A percentile compares a stretch with the other conserved stretches of the same genome.
Conservation (phyloP, 2,888 invertebrate genomes). For the Tiliacea citrago region DNA sequence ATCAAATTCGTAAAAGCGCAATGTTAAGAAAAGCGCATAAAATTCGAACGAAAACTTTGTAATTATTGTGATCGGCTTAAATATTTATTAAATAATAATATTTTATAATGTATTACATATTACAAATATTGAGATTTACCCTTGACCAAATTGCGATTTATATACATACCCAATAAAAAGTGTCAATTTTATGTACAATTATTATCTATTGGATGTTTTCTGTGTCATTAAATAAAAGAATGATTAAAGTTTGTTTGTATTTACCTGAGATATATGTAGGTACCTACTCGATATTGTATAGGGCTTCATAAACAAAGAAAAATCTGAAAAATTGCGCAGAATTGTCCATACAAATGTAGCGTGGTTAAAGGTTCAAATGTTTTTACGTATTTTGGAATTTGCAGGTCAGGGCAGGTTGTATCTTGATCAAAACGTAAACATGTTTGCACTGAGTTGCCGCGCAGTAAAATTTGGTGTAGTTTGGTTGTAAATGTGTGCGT, state of each 20-base stretch:
- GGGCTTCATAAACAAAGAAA: not conserved
- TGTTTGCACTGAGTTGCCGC: too few relatives aligned
- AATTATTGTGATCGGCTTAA: conserved; percentile 75
- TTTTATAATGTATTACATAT: conserved; percentile 50
- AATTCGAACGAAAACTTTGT: conserved; percentile 55
- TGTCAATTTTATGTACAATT: conserved; percentile 83
- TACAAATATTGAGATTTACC: conserved; percentile 64
- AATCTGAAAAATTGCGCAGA: not conserved
- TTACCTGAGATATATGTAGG: not conserved
- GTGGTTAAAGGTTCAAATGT: too few relatives aligned
- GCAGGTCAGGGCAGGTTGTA: too few relatives aligned
- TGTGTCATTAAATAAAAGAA: conserved; percentile 76
- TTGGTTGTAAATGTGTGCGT: too few relatives aligned
- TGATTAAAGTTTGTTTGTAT: conserved; percentile 53
- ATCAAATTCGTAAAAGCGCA: conserved; percentile 42
- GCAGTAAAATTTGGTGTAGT: too few relatives aligned
- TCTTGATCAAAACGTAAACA: too few relatives aligned
- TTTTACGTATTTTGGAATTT: too few relatives aligned
- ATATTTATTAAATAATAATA: conserved; percentile 54
- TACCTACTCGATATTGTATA: not conserved
- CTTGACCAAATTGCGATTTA: conserved; percentile 80
- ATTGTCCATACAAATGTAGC: not conserved
- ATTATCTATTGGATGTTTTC: conserved; percentile 76
- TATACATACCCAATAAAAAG: conserved; percentile 67
- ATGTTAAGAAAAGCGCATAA: conserved; percentile 22